Evolutionary conservation across 1,140 invertebrate species (phyloP), one percentile per base, ranked within the genome.

Genomic region (Caenorhabditis remanei): DNA sequence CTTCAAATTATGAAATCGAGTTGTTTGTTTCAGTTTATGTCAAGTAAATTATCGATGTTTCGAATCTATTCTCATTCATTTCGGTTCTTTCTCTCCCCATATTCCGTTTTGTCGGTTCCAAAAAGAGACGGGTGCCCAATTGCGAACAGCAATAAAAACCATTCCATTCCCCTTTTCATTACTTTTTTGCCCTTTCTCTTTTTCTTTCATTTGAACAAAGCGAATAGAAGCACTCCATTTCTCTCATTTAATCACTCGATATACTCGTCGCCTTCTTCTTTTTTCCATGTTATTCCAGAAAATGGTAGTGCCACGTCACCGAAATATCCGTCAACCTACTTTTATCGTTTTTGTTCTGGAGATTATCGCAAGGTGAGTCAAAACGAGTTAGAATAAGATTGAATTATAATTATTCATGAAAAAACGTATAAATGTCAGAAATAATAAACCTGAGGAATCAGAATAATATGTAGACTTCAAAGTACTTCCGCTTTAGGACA

Each of bases 341-440:
- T 71, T 43, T 19, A 71, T 71, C 14, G 8, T 43, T n/a, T 71
- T 71, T 71, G 13, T 46, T 71, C 16, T 71, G 65, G 40, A 71
- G 8, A 46, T 19, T 43, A 46, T 71, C 46, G 65, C 65, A 1
- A 71, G 65, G 65, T 71, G 5, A 16, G 65, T 4, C 4, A 4
- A 71, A 40, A 71, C 19, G 56, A 4, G 21, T 58, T n/a, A 9
- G n/a, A n/a, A n/a, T n/a, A 9, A 58, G 5, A 58, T 4, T 41
- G 6, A 8, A 65, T 58, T 58, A 1, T 19, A n/a, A n/a, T n/a
- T n/a, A n/a, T n/a, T n/a, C n/a, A 58, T 32, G 32, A 32, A 32
- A 32, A 32, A 32, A 32, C 32, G 0, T 2, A 32, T 32, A 32
- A 32, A 32, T 0, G 2, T 32, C 32, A 32, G 32, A 32, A 32